These are phyloP conservation scores for Cynopterus sphinx DNA, from an alignment of 2,797 vertebrate genomes.

Conservation along the genomic window DNA sequence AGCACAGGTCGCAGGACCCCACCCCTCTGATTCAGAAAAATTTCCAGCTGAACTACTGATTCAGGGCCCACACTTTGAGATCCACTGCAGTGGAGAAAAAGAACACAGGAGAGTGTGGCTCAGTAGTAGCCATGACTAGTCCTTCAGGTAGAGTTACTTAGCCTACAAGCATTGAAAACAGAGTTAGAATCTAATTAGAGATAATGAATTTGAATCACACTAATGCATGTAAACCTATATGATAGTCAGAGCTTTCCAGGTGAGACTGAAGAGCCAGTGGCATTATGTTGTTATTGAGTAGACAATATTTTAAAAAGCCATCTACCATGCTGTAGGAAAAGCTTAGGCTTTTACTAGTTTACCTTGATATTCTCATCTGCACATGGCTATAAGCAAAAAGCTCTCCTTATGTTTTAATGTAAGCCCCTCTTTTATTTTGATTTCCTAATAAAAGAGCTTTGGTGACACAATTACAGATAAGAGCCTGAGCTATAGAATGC, in stretches of 20 bases:
- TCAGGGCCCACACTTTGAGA: background rate
- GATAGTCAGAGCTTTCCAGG: background rate
- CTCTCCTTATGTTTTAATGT: background rate
- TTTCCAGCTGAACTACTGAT: background rate
- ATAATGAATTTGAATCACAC: background rate
- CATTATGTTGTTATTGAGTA: background rate
- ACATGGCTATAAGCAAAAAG: background rate
- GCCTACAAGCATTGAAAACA: background rate
- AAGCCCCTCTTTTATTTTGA: slow-evolving; percentile 19
- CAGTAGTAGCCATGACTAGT: background rate
- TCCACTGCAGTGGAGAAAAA: background rate
- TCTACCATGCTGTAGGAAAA: background rate
- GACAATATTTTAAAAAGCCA: background rate
- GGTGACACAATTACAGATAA: background rate
- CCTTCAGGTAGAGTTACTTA: background rate
- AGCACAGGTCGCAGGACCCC: background rate
- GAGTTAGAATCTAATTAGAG: background rate
- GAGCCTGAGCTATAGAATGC: background rate
- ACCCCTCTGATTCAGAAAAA: background rate
- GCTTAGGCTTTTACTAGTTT: background rate
- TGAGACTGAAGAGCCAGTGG: background rate
- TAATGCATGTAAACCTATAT: background rate
- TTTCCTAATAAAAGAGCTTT: slow-evolving; percentile 2
- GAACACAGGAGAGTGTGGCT: background rate
- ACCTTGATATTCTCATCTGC: background rate